phyloP scores from a whole-genome alignment of 2,888 invertebrate species.

The Oscheius sp. region DNA sequence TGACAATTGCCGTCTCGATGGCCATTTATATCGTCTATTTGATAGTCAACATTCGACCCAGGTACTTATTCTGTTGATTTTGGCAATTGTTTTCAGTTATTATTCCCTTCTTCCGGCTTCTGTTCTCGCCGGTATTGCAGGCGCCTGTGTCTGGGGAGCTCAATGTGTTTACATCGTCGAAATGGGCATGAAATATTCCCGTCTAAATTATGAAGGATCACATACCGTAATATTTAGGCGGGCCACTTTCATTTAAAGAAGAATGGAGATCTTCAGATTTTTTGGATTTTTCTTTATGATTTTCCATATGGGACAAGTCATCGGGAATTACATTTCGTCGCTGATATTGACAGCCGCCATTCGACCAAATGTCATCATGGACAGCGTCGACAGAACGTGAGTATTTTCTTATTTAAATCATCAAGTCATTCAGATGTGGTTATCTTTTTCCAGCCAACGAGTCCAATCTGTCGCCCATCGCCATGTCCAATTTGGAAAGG shows the following conservation, averaged over 20 bases:
- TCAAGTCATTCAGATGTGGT: conserved; percentile 70
- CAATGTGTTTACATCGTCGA: conserved; percentile 96
- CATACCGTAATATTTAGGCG: conserved; percentile 87
- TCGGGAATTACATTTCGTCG: conserved; percentile 96
- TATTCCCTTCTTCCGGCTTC: conserved; percentile 82
- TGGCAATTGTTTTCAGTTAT: conserved; percentile 75
- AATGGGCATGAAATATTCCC: conserved; percentile 90
- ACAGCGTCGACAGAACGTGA: conserved; percentile 62
- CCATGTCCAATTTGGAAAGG: conserved; percentile 78
- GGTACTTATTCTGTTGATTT: conserved; percentile 72
- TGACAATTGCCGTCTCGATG: conserved; percentile 92
- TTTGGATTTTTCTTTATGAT: conserved; percentile 98
- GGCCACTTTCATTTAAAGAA: not conserved
- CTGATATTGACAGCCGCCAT: conserved; percentile 65
- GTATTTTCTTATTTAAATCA: conserved; percentile 12
- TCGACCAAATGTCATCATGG: conserved; percentile 41
- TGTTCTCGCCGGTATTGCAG: conserved; percentile 91
- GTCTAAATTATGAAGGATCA: conserved; percentile 81
- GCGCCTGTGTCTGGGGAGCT: conserved; percentile 98
- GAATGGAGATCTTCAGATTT: too few relatives aligned
- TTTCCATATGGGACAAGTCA: conserved; percentile 93
- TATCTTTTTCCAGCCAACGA: conserved; percentile 64
- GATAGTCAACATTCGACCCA: conserved; percentile 90
- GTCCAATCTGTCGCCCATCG: conserved; percentile 50
- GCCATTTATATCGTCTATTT: conserved; percentile 93